A percentile compares a stretch with the other conserved stretches of the same genome.
Evolutionary conservation across 2,888 invertebrate species (phyloP).

Genomic region (Pammene aurita): DNA sequence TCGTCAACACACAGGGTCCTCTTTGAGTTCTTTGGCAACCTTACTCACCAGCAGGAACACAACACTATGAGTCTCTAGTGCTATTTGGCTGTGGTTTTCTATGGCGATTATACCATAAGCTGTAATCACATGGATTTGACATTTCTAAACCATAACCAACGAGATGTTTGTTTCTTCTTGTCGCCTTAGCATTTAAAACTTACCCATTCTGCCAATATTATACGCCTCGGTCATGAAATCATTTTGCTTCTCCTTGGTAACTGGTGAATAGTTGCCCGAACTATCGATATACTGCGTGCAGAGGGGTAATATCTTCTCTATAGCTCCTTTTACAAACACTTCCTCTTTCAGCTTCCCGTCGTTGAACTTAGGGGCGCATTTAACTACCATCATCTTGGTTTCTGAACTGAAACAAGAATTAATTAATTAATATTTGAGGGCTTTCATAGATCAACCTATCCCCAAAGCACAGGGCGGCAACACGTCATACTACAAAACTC

Average conservation of each 20-base stretch:
- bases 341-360: slow-evolving; percentile 88
- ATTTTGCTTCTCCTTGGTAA: slow-evolving; percentile 91
- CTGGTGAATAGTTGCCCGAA: slow-evolving; percentile 87
- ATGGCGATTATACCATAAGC: no score
- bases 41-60: no score
- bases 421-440: neutral
- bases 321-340: slow-evolving; percentile 97
- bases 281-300: slow-evolving; percentile 91
- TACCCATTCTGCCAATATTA: slow-evolving; percentile 93
- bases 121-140: no score
- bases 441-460: no score
- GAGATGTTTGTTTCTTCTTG: no score
- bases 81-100: no score
- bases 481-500: no score
- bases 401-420: slow-evolving; percentile 87
- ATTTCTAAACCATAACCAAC: no score
- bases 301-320: slow-evolving; percentile 94
- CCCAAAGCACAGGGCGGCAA: no score
- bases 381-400: slow-evolving; percentile 99
- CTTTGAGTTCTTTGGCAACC: no score
- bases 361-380: slow-evolving; percentile 91
- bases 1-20: no score
- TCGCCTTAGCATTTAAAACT: slow-evolving; percentile 9
- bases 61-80: no score
- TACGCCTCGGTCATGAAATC: slow-evolving; percentile 92